Evolutionary conservation across 2,797 vertebrate genomes (phyloP).

Genomic region (Falco peregrinus): DNA sequence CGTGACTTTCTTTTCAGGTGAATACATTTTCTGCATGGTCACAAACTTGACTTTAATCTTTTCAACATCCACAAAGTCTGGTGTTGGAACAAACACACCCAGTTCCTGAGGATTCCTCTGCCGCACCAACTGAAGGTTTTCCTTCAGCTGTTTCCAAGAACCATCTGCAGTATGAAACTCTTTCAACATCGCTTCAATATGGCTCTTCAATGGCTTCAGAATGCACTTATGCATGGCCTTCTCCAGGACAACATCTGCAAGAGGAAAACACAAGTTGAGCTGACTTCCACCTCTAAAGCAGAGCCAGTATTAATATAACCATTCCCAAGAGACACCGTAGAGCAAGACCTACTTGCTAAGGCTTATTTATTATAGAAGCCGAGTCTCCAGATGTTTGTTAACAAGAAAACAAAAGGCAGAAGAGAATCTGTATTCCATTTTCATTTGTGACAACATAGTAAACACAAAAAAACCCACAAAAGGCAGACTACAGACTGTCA

Average conservation of each 20-base stretch:
- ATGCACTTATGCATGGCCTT: constrained; percentile 99
- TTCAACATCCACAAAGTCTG: constrained; percentile 89
- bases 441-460: background rate
- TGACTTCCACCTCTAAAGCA: constrained; percentile 26
- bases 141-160: too few species aligned
- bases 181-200: constrained; percentile 86
- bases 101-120: too few species aligned
- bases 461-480: background rate
- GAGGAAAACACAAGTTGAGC: constrained; percentile 9
- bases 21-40: constrained; percentile 96
- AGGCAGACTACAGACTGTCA: background rate
- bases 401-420: constrained; percentile 8
- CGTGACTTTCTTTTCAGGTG: constrained; percentile 95
- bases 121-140: too few species aligned
- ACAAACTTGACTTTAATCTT: constrained; percentile 95
- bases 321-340: background rate
- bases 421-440: background rate
- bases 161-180: too few species aligned
- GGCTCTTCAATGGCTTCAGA: constrained; percentile 90
- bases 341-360: background rate
- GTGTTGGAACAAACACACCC: constrained; percentile 59
- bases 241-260: constrained; percentile 92
- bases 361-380: background rate
- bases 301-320: background rate
- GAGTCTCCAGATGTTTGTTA: constrained; percentile 35